Conservation (phyloP, 2,888 invertebrate genomes). For the Mythimna ferrago region DNA sequence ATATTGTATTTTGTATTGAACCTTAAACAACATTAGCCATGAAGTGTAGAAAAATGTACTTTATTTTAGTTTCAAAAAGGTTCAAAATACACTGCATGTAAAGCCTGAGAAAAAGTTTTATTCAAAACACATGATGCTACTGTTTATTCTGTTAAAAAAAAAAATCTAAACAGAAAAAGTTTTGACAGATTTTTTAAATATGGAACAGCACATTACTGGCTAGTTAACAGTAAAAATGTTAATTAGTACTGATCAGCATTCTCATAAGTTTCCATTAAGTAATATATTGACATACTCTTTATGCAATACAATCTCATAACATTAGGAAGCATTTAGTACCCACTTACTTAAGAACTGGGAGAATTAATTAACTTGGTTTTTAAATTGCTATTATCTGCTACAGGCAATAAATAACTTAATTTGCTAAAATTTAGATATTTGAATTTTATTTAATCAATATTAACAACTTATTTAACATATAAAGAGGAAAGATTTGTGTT, state of each 20-base stretch:
- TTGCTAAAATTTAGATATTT: neutral
- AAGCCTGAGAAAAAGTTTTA: neutral
- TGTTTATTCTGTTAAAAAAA: neutral
- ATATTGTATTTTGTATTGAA: neutral
- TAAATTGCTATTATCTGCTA: slow-evolving; percentile 10
- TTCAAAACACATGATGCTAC: neutral
- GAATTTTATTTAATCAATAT: neutral
- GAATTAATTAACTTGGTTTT: slow-evolving; percentile 31
- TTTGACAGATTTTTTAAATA: neutral
- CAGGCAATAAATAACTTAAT: neutral
- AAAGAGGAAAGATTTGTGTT: too few relatives aligned
- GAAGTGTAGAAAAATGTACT: neutral
- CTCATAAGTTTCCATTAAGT: slow-evolving; percentile 28
- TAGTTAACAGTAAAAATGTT: slow-evolving; percentile 25
- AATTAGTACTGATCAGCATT: slow-evolving; percentile 38
- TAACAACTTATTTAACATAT: too few relatives aligned
- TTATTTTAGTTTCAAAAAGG: rapidly evolving
- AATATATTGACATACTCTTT: slow-evolving; percentile 41
- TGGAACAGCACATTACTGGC: neutral
- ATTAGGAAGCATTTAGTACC: slow-evolving; percentile 45
- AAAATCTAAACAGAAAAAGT: neutral
- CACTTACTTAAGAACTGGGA: slow-evolving; percentile 21
- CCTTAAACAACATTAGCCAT: slow-evolving; percentile 10
- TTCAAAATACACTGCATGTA: slow-evolving; percentile 11
- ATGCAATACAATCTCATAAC: slow-evolving; percentile 51